A percentile compares a stretch with the other conserved stretches of the same genome.
Conservation (phyloP, 2,888 invertebrate species). For the Ceramica pisi region DNA sequence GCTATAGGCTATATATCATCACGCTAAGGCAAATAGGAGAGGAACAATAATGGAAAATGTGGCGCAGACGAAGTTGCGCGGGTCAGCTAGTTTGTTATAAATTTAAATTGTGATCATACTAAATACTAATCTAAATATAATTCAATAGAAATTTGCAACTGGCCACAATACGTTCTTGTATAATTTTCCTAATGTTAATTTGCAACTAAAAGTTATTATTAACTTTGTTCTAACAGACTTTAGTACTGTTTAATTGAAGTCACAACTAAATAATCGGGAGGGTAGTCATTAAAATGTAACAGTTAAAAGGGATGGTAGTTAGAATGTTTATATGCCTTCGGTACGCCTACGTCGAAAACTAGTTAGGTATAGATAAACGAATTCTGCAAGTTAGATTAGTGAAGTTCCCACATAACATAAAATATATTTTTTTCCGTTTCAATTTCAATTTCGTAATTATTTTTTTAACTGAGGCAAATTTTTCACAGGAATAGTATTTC, state of each 20-base stretch:
- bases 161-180: background rate
- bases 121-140: slow-evolving; percentile 10
- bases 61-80: too few relatives aligned
- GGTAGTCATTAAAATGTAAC: slow-evolving; percentile 29
- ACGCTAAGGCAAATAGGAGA: too few relatives aligned
- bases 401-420: background rate
- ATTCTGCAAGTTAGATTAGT: slow-evolving; percentile 3
- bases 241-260: slow-evolving; percentile 33
- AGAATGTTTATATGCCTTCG: slow-evolving; percentile 2
- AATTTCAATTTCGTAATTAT: too few relatives aligned
- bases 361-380: background rate
- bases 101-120: slow-evolving; percentile 1
- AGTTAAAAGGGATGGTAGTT: slow-evolving; percentile 11
- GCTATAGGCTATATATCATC: too few relatives aligned
- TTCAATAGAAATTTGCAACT: slow-evolving; percentile 10
- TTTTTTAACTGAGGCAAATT: too few relatives aligned
- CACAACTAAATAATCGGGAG: slow-evolving; percentile 38
- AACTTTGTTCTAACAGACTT: slow-evolving; percentile 17
- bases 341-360: background rate
- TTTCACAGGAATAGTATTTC: too few relatives aligned
- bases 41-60: too few relatives aligned
- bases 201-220: slow-evolving; percentile 19
- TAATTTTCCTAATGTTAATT: slow-evolving; percentile 16
- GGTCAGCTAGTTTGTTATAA: too few relatives aligned
- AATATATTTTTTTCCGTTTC: too few relatives aligned